Evolutionary conservation across 2,797 vertebrate species (phyloP), one percentile per base, ranked within the genome.

Genomic region (Sebastes iracundus): DNA sequence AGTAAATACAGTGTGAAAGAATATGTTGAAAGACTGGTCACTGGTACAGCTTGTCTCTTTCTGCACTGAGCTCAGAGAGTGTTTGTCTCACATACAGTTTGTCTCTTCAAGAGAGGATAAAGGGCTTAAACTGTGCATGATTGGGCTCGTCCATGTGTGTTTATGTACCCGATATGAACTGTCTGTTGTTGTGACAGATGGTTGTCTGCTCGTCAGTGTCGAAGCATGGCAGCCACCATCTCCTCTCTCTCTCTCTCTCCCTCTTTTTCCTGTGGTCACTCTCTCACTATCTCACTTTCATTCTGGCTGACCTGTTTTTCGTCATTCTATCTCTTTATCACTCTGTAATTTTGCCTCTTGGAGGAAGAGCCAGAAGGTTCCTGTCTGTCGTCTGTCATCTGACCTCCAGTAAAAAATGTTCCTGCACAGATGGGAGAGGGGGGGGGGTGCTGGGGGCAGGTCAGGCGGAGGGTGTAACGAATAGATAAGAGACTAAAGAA

Each of bases 121-220:
- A 82, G 63, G 53, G 56, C 62, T 86, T 80, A 67, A 68, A 74
- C 28, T 72, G 72, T 74, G 71, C 28, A 62, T 81, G 82, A 38
- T 72, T 84, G 77, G 32, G 63, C 53, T 23, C 12, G 52, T 67
- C 7, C 58, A 23, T 49, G 65, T 62, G 56, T 67, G 58, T 75
- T 20, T 69, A 9, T 72, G 59, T 27, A 2, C 22, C 23, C 62
- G 53, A 25, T 68, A 42, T 79, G 66, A 80, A 53, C 55, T 83
- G 79, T 72, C 73, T 85, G 76, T 79, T 77, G 81, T 74, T 80
- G 20, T 55, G 76, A 79, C 73, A 60, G 90, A 86, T 93, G 82
- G 77, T 59, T 53, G 77, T 90, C 80, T 87, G 58, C 78, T 67
- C 20, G 73, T 84, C 69, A 7, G 88, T 94, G 88, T 94, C 93